phyloP scores from a whole-genome alignment of 2,113 vertebrate species.

The Hepsetus odoe region DNA sequence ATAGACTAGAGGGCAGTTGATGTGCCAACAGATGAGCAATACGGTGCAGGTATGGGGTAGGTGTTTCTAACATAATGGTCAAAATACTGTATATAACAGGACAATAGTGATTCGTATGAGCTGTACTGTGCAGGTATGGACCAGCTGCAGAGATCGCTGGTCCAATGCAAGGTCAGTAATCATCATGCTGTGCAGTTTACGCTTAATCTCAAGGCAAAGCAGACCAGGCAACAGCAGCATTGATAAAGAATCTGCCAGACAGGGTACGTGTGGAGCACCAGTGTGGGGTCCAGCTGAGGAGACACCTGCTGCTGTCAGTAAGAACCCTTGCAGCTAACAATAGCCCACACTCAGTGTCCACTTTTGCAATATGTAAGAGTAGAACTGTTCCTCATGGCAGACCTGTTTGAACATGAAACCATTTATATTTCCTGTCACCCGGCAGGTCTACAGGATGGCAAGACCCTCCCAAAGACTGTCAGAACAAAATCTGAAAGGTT shows the following conservation, averaged over 20 bases:
- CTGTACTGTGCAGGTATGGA: conserved; percentile 65
- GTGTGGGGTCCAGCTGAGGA: conserved; percentile 43
- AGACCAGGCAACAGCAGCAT: background rate
- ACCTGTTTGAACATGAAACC: background rate
- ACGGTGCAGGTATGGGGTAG: too few relatives aligned
- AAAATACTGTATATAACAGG: background rate
- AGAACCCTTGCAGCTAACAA: conserved; percentile 35
- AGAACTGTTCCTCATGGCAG: background rate
- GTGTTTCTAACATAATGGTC: too few relatives aligned
- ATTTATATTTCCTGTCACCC: too few relatives aligned
- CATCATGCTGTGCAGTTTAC: too few relatives aligned
- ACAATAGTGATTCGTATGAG: background rate
- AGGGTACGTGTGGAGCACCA: background rate
- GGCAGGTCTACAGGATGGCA: too few relatives aligned
- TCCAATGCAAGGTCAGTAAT: conserved; percentile 72
- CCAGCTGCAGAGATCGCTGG: conserved; percentile 72
- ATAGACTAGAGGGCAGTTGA: too few relatives aligned
- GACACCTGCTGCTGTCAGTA: conserved; percentile 62
- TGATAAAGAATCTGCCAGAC: background rate
- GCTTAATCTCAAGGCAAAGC: background rate
- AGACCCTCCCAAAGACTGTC: too few relatives aligned
- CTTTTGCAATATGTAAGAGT: too few relatives aligned
- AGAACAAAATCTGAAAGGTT: too few relatives aligned
- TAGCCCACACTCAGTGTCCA: conserved; percentile 5
- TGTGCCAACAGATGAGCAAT: too few relatives aligned